Base-by-base conservation (phyloP, 1,140 invertebrate genomes). In the Leptopilina clavipes region DNA sequence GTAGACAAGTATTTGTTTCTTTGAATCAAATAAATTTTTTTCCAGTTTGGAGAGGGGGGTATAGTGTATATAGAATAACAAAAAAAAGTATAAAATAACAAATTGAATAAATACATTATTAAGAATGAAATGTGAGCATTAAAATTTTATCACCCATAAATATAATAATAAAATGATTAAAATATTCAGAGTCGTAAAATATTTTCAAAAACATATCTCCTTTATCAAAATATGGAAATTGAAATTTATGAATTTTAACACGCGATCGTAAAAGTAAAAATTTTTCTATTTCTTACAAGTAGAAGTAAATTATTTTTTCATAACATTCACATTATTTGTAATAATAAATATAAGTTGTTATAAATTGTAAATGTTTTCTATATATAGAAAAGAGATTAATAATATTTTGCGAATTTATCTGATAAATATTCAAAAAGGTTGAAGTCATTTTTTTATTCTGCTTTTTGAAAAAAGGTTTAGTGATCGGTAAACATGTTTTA, bases 401-500 rank as follows among this genome's bases (percentile, higher is more conserved):
- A 52, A n/a, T 52, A 52, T 8, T 52, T 52, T n/a, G 17, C 17
- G 14, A 17, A n/a, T 3, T 17, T 17, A 17, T 52, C n/a, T 0
- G 1, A 52, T 17, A 52, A 52, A 52, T n/a, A 9, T 40, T 40
- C n/a, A n/a, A n/a, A n/a, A n/a, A n/a, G n/a, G n/a, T 52, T 52
- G n/a, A 12, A 31, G 22, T 31, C 12, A 31, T 31, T 31, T 31
- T 31, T 1, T 65, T 31, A 31, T 65, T 31, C 12, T 37, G 25
- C 25, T 14, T 65, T 31, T 14, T 14, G 11, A 65, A 31, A 31
- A 65, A 14, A n/a, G 22, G 22, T 31, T 65, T 12, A 8, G 14
- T 31, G 3, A n/a, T 65, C 22, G 22, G 59, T n/a, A 31, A 65
- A 31, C 22, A n/a, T 37, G 59, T 65, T 65, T 31, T n/a, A 65